Base-by-base conservation (phyloP, 2,797 vertebrate genomes). In the Hemitrygon akajei region DNA sequence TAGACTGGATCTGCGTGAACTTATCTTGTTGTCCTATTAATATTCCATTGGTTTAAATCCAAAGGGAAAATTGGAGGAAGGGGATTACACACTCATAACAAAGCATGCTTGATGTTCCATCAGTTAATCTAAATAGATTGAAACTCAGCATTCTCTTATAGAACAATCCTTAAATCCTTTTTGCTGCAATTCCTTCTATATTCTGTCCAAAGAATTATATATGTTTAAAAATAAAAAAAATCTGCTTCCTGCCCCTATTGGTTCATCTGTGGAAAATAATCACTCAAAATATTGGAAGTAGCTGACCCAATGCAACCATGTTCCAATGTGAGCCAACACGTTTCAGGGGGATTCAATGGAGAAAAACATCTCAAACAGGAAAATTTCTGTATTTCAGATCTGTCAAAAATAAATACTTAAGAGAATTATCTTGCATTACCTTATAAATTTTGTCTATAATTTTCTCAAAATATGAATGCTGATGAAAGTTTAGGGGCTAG, bases 21-120 rank as follows among this genome's bases (percentile, higher is more conserved):
- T 47, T 66, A 91, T 73, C 89, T 40, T 73, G 91, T 47, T 34
- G 5, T 89, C 63, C 34, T 69, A n/a, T 86, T 86, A n/a, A n/a
- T 86, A 86, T 86, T 86, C 82, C 82, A 37, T n/a, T 89, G 63
- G 34, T 60, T 89, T 34, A 63, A 89, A 69, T 69, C n/a, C n/a
- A 66, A 18, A 4, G 63, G 86, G n/a, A 22, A 37, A 69, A 37
- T 89, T 66, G 63, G 34, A 89, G 86, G 18, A 63, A 89, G n/a
- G 37, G 6, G n/a, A 37, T 89, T 87, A 6, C 84, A 87, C 30
- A 20, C 16, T n/a, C 30, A 37, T 47, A 47, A 47, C n/a, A n/a
- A 34, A 69, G 7, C 60, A 16, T 37, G 30, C 14, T 30, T 89
- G 86, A 63, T 37, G 66, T 37, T 89, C n/a, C 86, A 66, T 89